Conservation (phyloP, 2,113 vertebrate species). For the Dicrurus megarhynchus region DNA sequence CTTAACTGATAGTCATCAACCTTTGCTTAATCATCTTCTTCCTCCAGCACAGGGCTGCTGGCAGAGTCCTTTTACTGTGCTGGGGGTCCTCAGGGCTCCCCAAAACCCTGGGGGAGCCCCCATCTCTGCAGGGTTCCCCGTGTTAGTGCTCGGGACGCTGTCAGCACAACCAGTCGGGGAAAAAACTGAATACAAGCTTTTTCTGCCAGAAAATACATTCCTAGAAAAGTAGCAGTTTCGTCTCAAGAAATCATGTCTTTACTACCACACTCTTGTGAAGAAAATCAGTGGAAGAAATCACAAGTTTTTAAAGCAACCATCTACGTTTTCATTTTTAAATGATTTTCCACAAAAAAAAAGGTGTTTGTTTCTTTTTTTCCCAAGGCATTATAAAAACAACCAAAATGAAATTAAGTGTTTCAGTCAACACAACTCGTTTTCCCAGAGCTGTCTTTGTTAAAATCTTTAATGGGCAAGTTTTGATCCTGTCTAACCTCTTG, state of each 20-base stretch:
- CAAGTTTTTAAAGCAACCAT: not conserved
- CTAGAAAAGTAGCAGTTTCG: not conserved
- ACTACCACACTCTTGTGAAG: not conserved
- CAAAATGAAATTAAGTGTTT: not conserved
- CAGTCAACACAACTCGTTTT: not conserved
- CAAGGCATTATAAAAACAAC: not conserved
- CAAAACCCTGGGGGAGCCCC: not conserved
- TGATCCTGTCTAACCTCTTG: not conserved
- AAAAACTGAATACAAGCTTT: not conserved
- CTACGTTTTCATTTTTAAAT: not conserved
- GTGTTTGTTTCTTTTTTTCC: too few species aligned
- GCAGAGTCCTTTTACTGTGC: not conserved
- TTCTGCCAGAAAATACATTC: not conserved
- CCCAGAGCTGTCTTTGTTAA: not conserved
- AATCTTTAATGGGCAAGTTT: not conserved
- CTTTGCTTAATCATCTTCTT: slow-evolving; percentile 23
- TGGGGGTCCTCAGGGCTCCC: not conserved
- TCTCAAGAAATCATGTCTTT: not conserved
- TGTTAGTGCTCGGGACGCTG: not conserved
- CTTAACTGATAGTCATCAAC: slow-evolving; percentile 4
- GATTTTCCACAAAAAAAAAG: not conserved
- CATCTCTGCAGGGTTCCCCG: not conserved
- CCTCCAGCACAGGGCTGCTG: not conserved
- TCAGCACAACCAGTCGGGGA: not conserved
- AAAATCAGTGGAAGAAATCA: not conserved